Conservation (phyloP, 2,888 invertebrate genomes). For the Arrhopalites spinosus region DNA sequence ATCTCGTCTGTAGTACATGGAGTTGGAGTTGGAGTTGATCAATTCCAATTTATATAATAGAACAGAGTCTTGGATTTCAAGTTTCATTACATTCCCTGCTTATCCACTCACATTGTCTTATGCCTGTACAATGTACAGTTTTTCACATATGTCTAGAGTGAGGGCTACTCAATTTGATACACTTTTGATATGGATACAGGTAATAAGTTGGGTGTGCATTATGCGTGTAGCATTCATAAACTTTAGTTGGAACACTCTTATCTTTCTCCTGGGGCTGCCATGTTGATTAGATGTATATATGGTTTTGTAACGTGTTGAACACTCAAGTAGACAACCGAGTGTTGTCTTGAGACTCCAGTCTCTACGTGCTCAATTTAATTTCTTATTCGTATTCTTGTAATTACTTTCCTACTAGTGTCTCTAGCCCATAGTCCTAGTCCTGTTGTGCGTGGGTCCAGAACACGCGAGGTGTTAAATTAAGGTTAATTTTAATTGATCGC, state of each 20-base stretch:
- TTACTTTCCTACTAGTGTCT: constrained; percentile 12
- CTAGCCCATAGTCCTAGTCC: background rate
- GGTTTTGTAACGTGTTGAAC: background rate
- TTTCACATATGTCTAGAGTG: too few species aligned
- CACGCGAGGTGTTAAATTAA: constrained; percentile 32
- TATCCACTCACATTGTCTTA: too few species aligned
- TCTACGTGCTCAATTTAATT: constrained; percentile 6
- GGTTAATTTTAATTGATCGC: constrained; percentile 31
- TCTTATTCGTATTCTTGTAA: constrained; percentile 27
- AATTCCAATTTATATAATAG: too few species aligned
- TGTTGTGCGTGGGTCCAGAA: background rate
- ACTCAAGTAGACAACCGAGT: background rate
- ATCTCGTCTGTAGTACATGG: too few species aligned
- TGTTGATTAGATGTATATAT: constrained; percentile 13
- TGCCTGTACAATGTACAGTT: too few species aligned
- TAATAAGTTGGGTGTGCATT: too few species aligned
- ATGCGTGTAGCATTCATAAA: too few species aligned
- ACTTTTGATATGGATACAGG: too few species aligned
- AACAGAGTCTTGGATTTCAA: too few species aligned
- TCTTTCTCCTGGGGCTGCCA: constrained; percentile 5
- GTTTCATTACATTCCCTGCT: too few species aligned
- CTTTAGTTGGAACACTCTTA: background rate
- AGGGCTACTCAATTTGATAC: too few species aligned
- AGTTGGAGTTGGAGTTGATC: too few species aligned
- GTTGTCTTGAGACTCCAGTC: background rate